Base-by-base conservation (phyloP, 2,888 invertebrate genomes). In the Idaea dimidiata region DNA sequence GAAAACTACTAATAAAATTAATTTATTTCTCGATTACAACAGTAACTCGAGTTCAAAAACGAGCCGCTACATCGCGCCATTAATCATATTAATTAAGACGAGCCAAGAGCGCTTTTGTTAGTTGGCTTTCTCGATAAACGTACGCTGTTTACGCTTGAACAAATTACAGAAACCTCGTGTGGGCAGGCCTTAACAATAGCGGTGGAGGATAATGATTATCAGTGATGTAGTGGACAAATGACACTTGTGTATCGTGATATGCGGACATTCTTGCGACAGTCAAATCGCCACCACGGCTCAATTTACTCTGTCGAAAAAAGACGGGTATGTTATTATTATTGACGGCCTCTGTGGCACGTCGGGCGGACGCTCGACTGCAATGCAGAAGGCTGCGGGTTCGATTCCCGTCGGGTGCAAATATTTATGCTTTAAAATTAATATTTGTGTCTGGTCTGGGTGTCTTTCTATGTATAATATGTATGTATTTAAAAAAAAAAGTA, bases 71-170 rank as follows among this genome's bases (percentile, higher is more conserved):
- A 74, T 75, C 75, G 81, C 76, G 78, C 87, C 91, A 91, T 92
- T 88, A 90, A 92, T 92, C 91, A 92, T 87, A 88, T 88, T 91
- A 92, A 92, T 92, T 91, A 91, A 91, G 91, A 92, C 86, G 87
- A 88, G 86, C 82, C 79, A 77, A 85, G 86, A 87, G 83, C 81
- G 84, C 87, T 84, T 89, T 91, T 90, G 91, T 91, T 88, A 84
- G 84, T n/a, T 80, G 82, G 81, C 79, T 81, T 78, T 83, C 79
- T 82, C 83, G 83, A 84, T 87, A 84, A 88, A 87, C 82, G 85
- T 74, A 78, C 69, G 76, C 73, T 75, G 76, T 81, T 81, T 80
- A 78, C 77, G 79, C 78, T 77, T 72, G 70, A 75, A 81, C 80
- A 78, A 80, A 81, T 82, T 79, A 78, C 75, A 72, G 78, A 72